Base-by-base conservation (phyloP, 1,140 invertebrate genomes). In the Pogonognathellus flavescens region DNA sequence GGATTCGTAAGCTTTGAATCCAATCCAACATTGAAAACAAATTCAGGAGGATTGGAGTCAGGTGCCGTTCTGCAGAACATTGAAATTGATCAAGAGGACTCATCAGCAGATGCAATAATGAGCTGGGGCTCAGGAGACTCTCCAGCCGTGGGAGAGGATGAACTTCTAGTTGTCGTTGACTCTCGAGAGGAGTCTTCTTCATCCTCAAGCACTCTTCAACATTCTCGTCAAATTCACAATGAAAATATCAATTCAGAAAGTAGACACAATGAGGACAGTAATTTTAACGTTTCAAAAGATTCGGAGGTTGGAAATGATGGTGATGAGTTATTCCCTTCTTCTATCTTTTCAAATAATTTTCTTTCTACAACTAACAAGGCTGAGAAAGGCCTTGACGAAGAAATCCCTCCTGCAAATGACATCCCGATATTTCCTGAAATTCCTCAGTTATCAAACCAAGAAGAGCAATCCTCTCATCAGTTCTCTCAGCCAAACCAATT, bases 121-220 rank as follows among this genome's bases (percentile, higher is more conserved):
- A 76, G 70, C 41, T 76, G 70, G 70, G 70, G 70, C 70, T 76
- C 70, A 49, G 70, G 70, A 76, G 70, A 76, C 22, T 76, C 70
- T 76, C 70, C 70, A 76, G 70, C 25, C 16, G 41, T 16, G 49
- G 70, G 16, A 49, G 41, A 16, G 49, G 70, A 76, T n/a, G 70
- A 76, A 18, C 70, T 76, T 20, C 70, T 76, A 7, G 25, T 76
- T 18, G 70, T 76, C 70, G 49, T n/a, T 76, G 70, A 76, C n/a
- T 57, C 53, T 57, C 2, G n/a, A 57, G 53, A 57, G 11, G 53
- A 57, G 31, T 25, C 70, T 41, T 25, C 70, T 41, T n/a, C 6
- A 18, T 50, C 70, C 13, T 18, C 31, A 18, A 76, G 70, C n/a
- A 25, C 70, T 76, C 70, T 76, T 76, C 70, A 76, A 50, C 31